Conservation (phyloP, 2,888 invertebrate genomes). For the Monochamus alternatus region DNA sequence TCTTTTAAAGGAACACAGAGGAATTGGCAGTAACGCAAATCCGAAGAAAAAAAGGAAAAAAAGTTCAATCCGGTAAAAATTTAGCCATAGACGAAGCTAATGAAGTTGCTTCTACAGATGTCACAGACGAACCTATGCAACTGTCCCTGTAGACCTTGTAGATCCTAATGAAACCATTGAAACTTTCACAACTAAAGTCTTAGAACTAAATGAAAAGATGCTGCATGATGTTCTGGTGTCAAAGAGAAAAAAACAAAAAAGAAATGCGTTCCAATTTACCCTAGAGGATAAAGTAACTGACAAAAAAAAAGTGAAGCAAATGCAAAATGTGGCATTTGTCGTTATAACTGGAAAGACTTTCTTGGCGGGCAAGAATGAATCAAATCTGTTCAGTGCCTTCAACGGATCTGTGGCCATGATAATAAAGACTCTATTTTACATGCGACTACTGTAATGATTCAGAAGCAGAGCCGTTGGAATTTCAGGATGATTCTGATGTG, state of each 20-base stretch:
- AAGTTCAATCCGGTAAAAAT: conserved; percentile 11
- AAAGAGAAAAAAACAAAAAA: neutral
- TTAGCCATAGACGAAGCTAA: conserved; percentile 15
- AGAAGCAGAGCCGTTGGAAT: conserved; percentile 14
- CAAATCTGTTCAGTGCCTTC: neutral
- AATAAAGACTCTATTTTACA: conserved; percentile 8
- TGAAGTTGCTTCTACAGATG: conserved; percentile 5
- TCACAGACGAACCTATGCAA: neutral
- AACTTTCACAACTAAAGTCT: conserved; percentile 1
- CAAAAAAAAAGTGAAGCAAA: conserved; percentile 2
- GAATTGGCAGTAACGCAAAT: conserved; percentile 17
- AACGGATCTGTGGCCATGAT: neutral
- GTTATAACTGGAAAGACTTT: conserved; percentile 12
- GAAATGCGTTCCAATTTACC: no score
- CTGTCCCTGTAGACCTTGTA: conserved; percentile 12
- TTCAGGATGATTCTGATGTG: conserved; percentile 18
- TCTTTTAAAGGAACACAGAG: conserved; percentile 22
- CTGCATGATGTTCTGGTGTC: neutral
- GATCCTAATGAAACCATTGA: neutral
- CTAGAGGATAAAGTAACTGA: neutral
- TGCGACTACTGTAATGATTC: conserved; percentile 15
- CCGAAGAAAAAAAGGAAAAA: conserved; percentile 6
- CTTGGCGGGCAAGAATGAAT: conserved; percentile 12
- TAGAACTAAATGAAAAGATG: conserved; percentile 5
- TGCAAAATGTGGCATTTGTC: conserved; percentile 15